phyloP scores from a whole-genome alignment of 92 coral and sea anemone genomes.

The Palythoa heliodiscus region DNA sequence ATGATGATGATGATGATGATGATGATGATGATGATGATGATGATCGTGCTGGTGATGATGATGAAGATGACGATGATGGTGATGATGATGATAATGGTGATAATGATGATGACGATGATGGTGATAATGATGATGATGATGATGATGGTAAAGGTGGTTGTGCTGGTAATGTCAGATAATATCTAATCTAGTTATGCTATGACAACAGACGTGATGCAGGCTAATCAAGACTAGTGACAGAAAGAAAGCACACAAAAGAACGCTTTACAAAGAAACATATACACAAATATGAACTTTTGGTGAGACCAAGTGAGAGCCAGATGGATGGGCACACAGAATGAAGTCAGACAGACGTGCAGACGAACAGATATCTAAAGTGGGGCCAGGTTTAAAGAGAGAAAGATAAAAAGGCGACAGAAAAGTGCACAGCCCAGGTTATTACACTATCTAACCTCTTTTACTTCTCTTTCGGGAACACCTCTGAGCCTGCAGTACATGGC shows the following conservation, averaged over 20 bases:
- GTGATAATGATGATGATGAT: neutral
- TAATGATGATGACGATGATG: neutral
- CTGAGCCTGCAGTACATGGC: slow-evolving; percentile 88
- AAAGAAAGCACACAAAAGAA: neutral
- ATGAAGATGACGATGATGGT: neutral
- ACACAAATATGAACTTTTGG: neutral
- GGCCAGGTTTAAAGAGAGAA: neutral
- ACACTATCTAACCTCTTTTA: slow-evolving; percentile 57
- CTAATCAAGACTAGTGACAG: neutral
- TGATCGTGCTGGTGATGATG: neutral
- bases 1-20: neutral
- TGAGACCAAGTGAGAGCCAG: neutral
- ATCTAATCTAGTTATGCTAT: too few relatives aligned
- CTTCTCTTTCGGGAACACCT: slow-evolving; percentile 92
- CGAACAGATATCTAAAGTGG: neutral
- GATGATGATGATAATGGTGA: neutral
- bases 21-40: neutral
- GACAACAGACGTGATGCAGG: neutral
- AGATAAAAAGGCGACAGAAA: neutral
- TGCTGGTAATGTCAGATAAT: neutral
- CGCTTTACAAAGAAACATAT: neutral
- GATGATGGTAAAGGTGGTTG: neutral
- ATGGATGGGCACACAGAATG: neutral
- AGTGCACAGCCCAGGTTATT: neutral
- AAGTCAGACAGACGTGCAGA: neutral